These are phyloP conservation scores for Scylla paramamosain DNA, from an alignment of 1,140 invertebrate species.

Conservation along the genomic window DNA sequence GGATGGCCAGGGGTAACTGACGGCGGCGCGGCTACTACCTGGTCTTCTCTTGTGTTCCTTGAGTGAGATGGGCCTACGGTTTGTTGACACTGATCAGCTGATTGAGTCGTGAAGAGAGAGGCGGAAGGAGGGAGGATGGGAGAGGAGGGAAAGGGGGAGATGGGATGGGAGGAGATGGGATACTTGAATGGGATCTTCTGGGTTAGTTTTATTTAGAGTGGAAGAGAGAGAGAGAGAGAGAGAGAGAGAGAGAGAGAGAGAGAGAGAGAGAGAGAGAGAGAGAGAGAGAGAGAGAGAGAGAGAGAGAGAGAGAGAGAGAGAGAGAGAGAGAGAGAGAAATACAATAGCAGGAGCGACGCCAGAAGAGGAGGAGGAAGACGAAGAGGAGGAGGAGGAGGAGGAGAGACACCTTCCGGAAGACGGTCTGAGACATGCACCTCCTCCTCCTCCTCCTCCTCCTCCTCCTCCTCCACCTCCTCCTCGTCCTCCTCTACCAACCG, in stretches of 20 bases:
- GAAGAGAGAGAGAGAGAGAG: background rate
- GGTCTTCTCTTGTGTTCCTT: background rate
- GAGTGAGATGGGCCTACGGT: background rate
- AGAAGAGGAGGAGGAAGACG: background rate
- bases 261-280: background rate
- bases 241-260: background rate
- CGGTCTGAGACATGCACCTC: background rate
- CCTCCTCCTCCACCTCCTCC: background rate
- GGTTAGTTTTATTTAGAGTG: too few relatives aligned
- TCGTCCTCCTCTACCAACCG: background rate
- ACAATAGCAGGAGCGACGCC: background rate
- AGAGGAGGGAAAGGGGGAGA: background rate
- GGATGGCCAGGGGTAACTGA: constrained; percentile 14
- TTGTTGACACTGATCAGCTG: constrained; percentile 57
- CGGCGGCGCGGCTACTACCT: background rate
- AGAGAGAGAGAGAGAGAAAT: background rate
- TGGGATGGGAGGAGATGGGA: background rate
- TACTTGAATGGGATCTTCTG: background rate
- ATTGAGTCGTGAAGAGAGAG: background rate
- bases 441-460: too few relatives aligned
- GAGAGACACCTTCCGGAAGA: background rate
- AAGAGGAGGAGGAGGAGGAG: background rate
- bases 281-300: background rate
- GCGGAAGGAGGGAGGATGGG: background rate
- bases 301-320: constrained; percentile 32